Evolutionary conservation across 1,140 invertebrate species (phyloP).

Genomic region (Polypedilum pembai): DNA sequence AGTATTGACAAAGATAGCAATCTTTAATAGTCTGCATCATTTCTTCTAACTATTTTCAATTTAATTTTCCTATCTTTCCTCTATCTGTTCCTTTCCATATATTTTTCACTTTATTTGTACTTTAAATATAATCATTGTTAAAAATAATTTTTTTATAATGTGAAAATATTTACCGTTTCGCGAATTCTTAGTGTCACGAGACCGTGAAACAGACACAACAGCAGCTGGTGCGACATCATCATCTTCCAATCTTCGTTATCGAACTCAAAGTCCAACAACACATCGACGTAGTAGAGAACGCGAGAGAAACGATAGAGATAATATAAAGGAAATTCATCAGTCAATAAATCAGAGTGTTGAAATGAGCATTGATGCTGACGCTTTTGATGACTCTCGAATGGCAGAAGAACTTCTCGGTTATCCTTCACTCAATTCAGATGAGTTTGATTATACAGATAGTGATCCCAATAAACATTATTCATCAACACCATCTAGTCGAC

Average conservation of each 20-base stretch:
- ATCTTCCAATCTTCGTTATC: conserved; percentile 32
- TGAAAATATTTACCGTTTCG: background rate
- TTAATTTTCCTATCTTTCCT: no score
- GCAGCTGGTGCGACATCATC: conserved; percentile 31
- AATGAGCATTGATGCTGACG: conserved; percentile 32
- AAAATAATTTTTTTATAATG: no score
- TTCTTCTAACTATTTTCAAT: no score
- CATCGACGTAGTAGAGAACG: conserved; percentile 40
- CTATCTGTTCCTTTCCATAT: no score
- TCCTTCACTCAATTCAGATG: conserved; percentile 41
- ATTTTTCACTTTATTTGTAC: no score
- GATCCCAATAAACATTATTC: conserved; percentile 36
- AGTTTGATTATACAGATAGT: conserved; percentile 36
- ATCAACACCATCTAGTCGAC: conserved; percentile 33
- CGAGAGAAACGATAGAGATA: conserved; percentile 34
- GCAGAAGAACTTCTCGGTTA: conserved; percentile 37
- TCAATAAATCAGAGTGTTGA: conserved; percentile 27
- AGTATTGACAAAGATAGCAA: no score
- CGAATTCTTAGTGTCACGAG: conserved; percentile 33
- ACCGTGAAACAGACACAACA: conserved; percentile 29
- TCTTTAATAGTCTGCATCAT: no score
- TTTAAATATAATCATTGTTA: no score
- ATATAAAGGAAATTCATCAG: conserved; percentile 40
- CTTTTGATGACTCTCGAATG: conserved; percentile 39
- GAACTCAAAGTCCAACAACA: conserved; percentile 40